Evolutionary conservation across 1,140 invertebrate genomes (phyloP).

Genomic region (Ruditapes philippinarum): DNA sequence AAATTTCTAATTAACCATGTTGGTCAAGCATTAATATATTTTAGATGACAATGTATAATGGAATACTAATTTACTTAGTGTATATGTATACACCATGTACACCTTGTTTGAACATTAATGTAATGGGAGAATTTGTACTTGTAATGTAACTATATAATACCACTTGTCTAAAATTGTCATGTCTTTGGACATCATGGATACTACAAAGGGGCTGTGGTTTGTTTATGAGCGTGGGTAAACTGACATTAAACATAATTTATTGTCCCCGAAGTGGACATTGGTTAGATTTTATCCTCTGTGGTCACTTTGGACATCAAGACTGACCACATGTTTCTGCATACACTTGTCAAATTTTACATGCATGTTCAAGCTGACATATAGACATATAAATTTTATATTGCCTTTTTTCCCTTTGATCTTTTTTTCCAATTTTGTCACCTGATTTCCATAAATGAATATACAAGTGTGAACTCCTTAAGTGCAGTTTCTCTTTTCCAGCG

Average conservation of each 20-base stretch:
- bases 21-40: no score
- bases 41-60: no score
- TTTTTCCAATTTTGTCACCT: conserved; percentile 8
- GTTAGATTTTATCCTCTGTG: neutral
- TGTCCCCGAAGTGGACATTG: neutral
- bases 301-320: neutral
- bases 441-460: conserved; percentile 33
- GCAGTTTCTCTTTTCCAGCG: neutral
- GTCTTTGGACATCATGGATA: neutral
- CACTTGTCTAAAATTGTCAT: conserved; percentile 1
- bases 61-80: no score
- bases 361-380: conserved; percentile 17
- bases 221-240: conserved; percentile 34
- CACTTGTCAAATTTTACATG: conserved; percentile 14
- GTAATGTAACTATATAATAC: neutral
- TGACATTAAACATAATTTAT: conserved; percentile 15
- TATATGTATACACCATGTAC: no score
- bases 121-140: neutral
- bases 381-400: conserved; percentile 9
- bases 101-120: neutral
- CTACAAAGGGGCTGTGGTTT: neutral
- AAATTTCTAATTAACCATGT: no score
- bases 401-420: conserved; percentile 21
- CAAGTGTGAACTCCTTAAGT: conserved; percentile 29
- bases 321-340: conserved; percentile 35